Base-by-base conservation (phyloP, 2,113 vertebrate species). In the Sula dactylatra region DNA sequence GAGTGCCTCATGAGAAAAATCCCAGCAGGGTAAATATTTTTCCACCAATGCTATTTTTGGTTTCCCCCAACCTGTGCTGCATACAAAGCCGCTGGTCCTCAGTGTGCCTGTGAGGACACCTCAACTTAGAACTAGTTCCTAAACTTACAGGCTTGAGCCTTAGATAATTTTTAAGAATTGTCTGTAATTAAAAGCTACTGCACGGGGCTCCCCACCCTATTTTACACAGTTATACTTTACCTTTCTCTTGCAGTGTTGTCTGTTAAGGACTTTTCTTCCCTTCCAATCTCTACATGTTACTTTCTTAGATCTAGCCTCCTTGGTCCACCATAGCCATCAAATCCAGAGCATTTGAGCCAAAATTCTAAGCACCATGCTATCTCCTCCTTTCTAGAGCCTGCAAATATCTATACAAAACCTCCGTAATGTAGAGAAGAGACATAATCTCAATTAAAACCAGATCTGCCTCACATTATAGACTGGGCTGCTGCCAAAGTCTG, bases 1-100 rank as follows among this genome's bases (percentile, higher is more conserved):
- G 34, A 86, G 29, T 12, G 36, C 42, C 34, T 38, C 38, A 27
- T 97, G 95, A 94, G 95, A 96, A 95, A 91, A 91, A 66, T 27
- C 34, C 74, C 96, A 97, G 67, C 67, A 95, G 83, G 81, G 42
- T 73, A 38, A 67, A 66, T 80, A 77, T 90, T 92, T 95, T 87
- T 93, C 62, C 66, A 87, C 27, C 17, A 31, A 11, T 50, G 22
- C 62, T 89, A 70, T 89, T 93, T 96, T 82, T 87, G 36, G 42
- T 78, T 65, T 91, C 11, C 21, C 22, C 18, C 65, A 86, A 6
- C 73, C 72, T 87, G 36, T 54, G 44, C 40, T 34, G 25, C n/a
- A 13, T 13, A 69, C 40, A 93, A 72, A 90, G 40, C 21, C 2
- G 0, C 38, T 67, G 59, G n/a, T 80, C 16, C 86, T 47, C 25